These are phyloP conservation scores for Psilopsiagon aymara DNA, from an alignment of 2,113 vertebrate species.

Conservation along the genomic window DNA sequence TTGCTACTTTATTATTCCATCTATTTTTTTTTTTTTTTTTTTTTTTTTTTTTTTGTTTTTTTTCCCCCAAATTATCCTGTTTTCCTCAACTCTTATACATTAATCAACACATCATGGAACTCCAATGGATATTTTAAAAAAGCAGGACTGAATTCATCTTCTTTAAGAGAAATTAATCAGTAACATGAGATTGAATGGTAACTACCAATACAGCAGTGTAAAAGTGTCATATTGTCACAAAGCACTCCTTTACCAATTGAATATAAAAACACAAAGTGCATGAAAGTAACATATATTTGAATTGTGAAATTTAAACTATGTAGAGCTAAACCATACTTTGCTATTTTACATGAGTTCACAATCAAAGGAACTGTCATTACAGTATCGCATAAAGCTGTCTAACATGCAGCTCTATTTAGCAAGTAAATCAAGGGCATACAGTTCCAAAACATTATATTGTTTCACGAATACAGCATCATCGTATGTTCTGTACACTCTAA, in stretches of 20 bases:
- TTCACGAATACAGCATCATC: background rate
- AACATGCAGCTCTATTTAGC: background rate
- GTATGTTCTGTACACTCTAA: background rate
- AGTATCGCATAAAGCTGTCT: background rate
- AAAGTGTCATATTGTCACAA: background rate
- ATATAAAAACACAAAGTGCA: background rate
- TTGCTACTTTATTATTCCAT: slow-evolving; percentile 8
- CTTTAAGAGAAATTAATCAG: slow-evolving; percentile 22
- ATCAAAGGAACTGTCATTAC: background rate
- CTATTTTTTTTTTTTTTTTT: background rate
- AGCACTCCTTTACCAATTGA: background rate
- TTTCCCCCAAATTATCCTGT: background rate
- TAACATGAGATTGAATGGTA: slow-evolving; percentile 33
- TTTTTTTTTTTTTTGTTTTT: background rate
- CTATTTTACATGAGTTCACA: background rate
- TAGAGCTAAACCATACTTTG: background rate
- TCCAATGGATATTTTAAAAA: slow-evolving; percentile 44
- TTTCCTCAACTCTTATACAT: slow-evolving; percentile 28
- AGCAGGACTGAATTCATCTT: slow-evolving; percentile 15
- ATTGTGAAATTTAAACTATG: background rate
- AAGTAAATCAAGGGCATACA: background rate
- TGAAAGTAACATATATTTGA: background rate
- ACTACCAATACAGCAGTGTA: background rate
- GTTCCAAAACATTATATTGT: background rate
- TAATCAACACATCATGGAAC: slow-evolving; percentile 31